Conservation (phyloP, 2,113 vertebrate genomes). For the Phylloscopus trochilus region DNA sequence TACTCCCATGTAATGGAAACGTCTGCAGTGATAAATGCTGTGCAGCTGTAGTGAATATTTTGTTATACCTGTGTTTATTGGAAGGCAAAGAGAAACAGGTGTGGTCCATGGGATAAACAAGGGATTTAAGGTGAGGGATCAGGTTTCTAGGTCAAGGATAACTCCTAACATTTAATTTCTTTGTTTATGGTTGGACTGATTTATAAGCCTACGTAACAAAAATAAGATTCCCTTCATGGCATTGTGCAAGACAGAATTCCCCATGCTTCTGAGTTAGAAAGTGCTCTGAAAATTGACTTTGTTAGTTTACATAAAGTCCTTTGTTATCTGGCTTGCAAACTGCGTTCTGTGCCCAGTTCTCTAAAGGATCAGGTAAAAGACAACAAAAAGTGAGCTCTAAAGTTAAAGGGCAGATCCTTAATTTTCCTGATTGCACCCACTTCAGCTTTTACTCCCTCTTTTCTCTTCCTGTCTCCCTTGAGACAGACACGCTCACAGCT, state of each 20-base stretch:
- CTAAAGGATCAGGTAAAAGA: background rate
- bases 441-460: background rate
- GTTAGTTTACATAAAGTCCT: background rate
- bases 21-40: background rate
- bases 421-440: background rate
- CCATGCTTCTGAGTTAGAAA: background rate
- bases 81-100: conserved; percentile 19
- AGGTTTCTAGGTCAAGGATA: background rate
- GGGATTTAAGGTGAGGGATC: background rate
- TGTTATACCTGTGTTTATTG: background rate
- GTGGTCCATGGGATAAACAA: background rate
- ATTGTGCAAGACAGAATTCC: background rate
- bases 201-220: background rate
- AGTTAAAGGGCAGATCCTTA: background rate
- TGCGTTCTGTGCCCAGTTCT: background rate
- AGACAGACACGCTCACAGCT: background rate
- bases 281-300: background rate
- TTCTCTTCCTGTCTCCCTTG: background rate
- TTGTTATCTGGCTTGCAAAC: background rate
- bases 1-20: background rate
- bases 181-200: background rate
- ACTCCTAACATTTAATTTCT: background rate
- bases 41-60: background rate
- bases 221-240: background rate
- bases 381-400: background rate